A percentile compares a stretch with the other conserved stretches of the same genome.
Evolutionary conservation across 2,797 vertebrate species (phyloP).

Genomic region (Anableps anableps): DNA sequence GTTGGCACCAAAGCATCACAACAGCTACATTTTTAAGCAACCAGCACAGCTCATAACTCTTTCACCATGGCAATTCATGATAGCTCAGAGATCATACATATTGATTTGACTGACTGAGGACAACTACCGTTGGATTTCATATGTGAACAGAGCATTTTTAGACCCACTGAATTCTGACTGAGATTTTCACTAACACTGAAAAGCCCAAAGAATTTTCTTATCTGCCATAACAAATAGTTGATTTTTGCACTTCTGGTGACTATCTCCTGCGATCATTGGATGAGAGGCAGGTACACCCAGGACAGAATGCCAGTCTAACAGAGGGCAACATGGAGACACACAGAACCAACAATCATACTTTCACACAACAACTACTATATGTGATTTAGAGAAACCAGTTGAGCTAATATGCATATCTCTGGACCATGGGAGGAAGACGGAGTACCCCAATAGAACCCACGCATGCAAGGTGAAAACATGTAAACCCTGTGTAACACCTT

Average conservation of each 20-base stretch:
- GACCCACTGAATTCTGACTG: background rate
- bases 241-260: too few species aligned
- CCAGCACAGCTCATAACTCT: background rate
- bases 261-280: too few species aligned
- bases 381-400: too few species aligned
- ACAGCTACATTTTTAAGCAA: background rate
- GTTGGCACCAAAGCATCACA: background rate
- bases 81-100: background rate
- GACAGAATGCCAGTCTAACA: too few species aligned
- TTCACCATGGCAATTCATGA: background rate
- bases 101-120: background rate
- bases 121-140: background rate
- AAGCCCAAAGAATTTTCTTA: background rate
- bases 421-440: background rate
- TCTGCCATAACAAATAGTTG: too few species aligned
- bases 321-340: too few species aligned
- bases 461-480: too few species aligned
- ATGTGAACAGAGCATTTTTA: background rate
- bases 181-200: background rate
- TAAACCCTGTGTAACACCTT: too few species aligned
- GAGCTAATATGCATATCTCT: background rate
- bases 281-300: background rate
- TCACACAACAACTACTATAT: too few species aligned
- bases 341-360: too few species aligned
- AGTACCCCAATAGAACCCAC: background rate